Evolutionary conservation across 2,797 vertebrate genomes (phyloP).

Genomic region (Coccyzus lansbergi): DNA sequence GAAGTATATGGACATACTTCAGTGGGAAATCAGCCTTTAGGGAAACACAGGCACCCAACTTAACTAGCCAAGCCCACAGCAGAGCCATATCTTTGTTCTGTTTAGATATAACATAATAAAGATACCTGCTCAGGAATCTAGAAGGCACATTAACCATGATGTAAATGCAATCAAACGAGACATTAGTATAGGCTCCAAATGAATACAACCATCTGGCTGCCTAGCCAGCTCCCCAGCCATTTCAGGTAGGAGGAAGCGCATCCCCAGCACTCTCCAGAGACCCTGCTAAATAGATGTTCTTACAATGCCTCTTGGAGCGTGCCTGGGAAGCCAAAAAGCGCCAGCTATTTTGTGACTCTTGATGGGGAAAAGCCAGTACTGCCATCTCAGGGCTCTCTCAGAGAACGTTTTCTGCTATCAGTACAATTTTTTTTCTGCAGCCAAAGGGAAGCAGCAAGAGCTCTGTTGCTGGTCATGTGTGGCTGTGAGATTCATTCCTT

Average conservation of each 20-base stretch:
- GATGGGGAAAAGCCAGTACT: background rate
- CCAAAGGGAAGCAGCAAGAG: background rate
- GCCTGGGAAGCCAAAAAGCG: background rate
- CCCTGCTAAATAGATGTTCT: background rate
- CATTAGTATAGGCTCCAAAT: background rate
- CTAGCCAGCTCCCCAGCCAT: background rate
- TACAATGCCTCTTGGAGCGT: background rate
- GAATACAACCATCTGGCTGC: background rate
- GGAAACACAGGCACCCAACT: background rate
- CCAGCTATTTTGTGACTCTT: background rate
- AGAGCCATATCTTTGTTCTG: background rate
- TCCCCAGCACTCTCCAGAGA: background rate
- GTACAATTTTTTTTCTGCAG: background rate
- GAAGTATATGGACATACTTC: background rate
- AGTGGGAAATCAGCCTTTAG: background rate
- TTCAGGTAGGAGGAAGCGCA: background rate
- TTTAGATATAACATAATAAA: background rate
- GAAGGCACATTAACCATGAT: background rate
- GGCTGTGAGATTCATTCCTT: background rate
- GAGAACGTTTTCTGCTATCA: background rate
- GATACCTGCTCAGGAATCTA: background rate
- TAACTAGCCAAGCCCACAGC: background rate
- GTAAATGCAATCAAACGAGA: slow-evolving; percentile 9
- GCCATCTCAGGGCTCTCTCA: background rate
- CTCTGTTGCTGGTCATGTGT: background rate